Conservation (phyloP, 2,113 vertebrate species). For the Ptychochromis oligacanthus region DNA sequence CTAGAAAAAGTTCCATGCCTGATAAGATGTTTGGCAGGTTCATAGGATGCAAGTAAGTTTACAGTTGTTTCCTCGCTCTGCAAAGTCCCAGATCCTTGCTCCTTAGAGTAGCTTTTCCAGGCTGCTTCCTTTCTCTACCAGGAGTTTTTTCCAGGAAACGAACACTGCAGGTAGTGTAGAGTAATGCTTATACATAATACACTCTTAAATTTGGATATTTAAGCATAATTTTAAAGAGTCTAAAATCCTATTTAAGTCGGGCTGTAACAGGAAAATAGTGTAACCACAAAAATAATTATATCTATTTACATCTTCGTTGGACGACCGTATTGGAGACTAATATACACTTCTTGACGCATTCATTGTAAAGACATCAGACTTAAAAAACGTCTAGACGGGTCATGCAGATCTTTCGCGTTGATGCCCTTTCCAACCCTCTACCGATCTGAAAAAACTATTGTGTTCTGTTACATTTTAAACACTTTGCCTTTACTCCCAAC, state of each 20-base stretch:
- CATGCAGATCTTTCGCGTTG: conserved; percentile 16
- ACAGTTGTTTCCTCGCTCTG: conserved; percentile 23
- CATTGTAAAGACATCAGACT: not conserved
- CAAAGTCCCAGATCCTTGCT: conserved; percentile 23
- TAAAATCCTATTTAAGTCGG: not conserved
- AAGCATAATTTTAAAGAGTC: not conserved
- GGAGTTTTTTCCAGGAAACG: not conserved
- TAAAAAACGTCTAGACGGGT: not conserved
- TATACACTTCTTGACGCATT: not conserved
- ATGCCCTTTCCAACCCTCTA: conserved; percentile 59
- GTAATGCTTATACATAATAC: not conserved
- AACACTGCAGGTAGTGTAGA: not conserved
- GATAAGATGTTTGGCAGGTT: conserved; percentile 4
- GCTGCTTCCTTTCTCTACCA: conserved; percentile 34
- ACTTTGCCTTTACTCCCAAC: conserved; percentile 81
- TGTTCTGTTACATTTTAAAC: conserved; percentile 72
- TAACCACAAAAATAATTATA: not conserved
- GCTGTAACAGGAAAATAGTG: not conserved
- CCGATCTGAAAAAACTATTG: conserved; percentile 45
- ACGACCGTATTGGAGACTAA: not conserved
- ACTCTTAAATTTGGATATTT: not conserved
- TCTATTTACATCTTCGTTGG: not conserved
- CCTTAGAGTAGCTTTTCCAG: conserved; percentile 1
- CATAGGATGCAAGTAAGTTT: conserved; percentile 12
- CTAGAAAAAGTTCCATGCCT: conserved; percentile 11